phyloP scores from a whole-genome alignment of 2,113 vertebrate genomes.

The Erythrocercus mccallii region DNA sequence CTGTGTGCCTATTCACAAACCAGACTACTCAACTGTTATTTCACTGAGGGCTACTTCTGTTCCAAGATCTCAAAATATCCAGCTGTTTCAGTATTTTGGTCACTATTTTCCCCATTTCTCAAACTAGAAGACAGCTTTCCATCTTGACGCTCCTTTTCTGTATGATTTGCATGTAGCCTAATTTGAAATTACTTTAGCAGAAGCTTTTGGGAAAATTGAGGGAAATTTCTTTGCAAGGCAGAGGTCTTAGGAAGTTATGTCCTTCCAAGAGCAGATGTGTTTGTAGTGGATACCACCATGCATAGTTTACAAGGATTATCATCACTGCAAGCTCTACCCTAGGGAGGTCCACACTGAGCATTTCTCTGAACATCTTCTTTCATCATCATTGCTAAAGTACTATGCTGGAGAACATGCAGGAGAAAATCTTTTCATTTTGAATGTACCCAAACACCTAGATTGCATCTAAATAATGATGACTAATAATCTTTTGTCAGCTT shows the following conservation, averaged over 20 bases:
- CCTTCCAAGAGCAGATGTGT: background rate
- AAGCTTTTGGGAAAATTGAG: background rate
- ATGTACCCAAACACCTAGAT: background rate
- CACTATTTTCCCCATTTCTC: background rate
- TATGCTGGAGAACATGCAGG: background rate
- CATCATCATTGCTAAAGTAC: background rate
- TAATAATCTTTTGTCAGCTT: background rate
- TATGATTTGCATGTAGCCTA: background rate
- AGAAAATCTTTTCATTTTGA: background rate
- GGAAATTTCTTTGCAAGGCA: background rate
- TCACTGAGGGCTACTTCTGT: background rate
- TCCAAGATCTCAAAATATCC: background rate
- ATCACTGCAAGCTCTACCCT: background rate
- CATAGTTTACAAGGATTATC: background rate
- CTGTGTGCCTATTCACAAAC: background rate
- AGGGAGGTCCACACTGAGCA: background rate
- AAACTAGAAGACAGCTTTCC: background rate
- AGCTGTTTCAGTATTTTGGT: background rate
- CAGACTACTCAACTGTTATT: background rate
- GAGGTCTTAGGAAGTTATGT: background rate
- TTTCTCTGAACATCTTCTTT: background rate
- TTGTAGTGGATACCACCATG: background rate
- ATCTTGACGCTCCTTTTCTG: fast-evolving
- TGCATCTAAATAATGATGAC: background rate
- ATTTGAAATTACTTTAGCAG: background rate